Percentiles rank a stretch among this genome's conserved stretches.
Conservation (phyloP, 2,113 vertebrate genomes). For the Microcebus lehilahytsara region DNA sequence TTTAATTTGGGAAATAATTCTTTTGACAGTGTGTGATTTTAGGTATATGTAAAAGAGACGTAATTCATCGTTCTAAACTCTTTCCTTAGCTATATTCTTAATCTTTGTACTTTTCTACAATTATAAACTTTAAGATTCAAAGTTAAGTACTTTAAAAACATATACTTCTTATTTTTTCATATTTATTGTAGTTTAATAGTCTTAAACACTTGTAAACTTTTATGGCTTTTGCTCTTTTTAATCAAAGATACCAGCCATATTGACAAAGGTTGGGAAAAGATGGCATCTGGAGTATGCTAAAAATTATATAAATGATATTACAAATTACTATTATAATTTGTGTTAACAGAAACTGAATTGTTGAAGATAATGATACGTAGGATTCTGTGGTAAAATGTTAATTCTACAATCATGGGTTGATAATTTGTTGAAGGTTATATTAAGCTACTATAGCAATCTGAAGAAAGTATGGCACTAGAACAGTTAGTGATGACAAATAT, state of each 20-base stretch:
- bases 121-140: not conserved
- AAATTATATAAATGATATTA: not conserved
- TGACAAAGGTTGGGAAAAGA: not conserved
- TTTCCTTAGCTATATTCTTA: not conserved
- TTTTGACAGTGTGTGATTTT: not conserved
- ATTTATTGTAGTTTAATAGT: not conserved
- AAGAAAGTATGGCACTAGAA: not conserved
- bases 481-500: not conserved
- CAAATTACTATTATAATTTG: not conserved
- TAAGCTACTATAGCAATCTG: not conserved
- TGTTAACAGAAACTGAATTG: not conserved
- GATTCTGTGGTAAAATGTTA: not conserved
- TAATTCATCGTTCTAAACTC: not conserved
- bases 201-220: not conserved
- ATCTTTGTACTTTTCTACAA: not conserved
- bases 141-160: not conserved
- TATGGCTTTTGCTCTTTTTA: not conserved
- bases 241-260: not conserved
- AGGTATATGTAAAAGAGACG: not conserved
- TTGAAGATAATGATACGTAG: not conserved
- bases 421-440: not conserved
- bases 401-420: not conserved
- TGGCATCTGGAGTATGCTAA: not conserved
- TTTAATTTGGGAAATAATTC: not conserved
- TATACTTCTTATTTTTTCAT: not conserved